Evolutionary conservation across 2,797 vertebrate species (phyloP).

Genomic region (Micrastur ruficollis): DNA sequence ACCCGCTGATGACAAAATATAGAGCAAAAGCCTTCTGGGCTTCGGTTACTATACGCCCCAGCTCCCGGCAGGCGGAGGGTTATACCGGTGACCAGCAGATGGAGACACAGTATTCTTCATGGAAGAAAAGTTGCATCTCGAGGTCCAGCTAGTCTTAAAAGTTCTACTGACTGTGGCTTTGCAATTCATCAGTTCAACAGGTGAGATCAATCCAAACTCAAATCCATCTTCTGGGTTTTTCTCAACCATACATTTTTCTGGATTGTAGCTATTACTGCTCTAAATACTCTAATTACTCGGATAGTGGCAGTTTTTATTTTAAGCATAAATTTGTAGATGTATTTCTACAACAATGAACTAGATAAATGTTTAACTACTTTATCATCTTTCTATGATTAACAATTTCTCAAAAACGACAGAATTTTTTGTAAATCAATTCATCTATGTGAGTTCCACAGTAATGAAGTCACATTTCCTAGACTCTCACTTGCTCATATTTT

Average conservation of each 20-base stretch:
- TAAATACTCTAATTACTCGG: conserved; percentile 22
- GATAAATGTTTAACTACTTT: neutral
- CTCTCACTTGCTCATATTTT: neutral
- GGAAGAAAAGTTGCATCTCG: neutral
- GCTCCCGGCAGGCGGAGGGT: conserved; percentile 8
- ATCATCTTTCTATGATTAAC: neutral
- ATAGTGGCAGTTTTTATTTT: neutral
- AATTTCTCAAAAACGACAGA: neutral
- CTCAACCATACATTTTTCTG: neutral
- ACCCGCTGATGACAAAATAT: neutral
- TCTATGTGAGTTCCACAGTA: neutral
- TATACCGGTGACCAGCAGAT: conserved; percentile 72
- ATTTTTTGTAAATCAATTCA: neutral
- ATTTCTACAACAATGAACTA: neutral
- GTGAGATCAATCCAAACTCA: neutral
- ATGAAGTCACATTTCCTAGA: neutral
- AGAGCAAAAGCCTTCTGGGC: neutral
- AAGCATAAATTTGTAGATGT: neutral
- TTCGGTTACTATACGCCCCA: neutral
- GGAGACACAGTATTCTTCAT: conserved; percentile 79
- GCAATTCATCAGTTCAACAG: neutral
- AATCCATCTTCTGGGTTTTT: neutral
- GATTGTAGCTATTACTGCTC: conserved; percentile 4
- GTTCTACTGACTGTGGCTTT: neutral
- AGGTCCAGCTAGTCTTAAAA: neutral